A percentile compares a stretch with the other conserved stretches of the same genome.
Conservation (phyloP, 2,888 invertebrate genomes). For the Neoaliturus tenellus region DNA sequence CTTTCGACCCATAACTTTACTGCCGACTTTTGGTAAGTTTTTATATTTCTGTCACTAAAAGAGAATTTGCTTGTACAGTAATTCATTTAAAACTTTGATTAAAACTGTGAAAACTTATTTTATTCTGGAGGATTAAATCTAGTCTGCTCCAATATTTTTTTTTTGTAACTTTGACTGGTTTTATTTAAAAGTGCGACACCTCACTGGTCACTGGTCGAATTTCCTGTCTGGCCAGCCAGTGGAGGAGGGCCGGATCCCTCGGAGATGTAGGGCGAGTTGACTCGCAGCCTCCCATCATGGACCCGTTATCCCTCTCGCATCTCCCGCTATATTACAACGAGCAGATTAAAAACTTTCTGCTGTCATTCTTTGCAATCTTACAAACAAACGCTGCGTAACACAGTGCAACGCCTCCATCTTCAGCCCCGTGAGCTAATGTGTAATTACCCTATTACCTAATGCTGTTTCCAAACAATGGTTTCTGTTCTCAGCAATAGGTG, state of each 20-base stretch:
- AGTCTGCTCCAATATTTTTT: too few species aligned
- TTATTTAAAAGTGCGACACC: too few species aligned
- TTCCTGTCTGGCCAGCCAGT: too few species aligned
- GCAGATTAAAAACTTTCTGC: background rate
- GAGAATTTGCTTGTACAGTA: too few species aligned
- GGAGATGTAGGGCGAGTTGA: background rate
- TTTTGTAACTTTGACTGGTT: too few species aligned
- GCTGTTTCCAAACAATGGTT: background rate
- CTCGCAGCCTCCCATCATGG: background rate
- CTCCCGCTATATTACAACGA: background rate
- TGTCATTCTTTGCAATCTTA: background rate
- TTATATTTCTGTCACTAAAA: too few species aligned
- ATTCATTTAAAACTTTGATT: too few species aligned
- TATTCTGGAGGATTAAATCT: too few species aligned
- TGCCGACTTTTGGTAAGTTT: background rate
- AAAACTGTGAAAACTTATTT: too few species aligned
- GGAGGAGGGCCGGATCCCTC: background rate
- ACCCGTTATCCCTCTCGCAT: background rate
- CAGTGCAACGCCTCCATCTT: background rate
- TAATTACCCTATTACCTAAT: background rate
- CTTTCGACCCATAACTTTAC: background rate
- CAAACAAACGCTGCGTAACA: background rate
- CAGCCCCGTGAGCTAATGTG: background rate
- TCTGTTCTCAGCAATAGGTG: background rate
- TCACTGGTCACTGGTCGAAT: too few species aligned